Percentiles rank a stretch among this genome's conserved stretches.
Evolutionary conservation across 2,888 invertebrate species (phyloP).

Genomic region (Agapostemon virescens): DNA sequence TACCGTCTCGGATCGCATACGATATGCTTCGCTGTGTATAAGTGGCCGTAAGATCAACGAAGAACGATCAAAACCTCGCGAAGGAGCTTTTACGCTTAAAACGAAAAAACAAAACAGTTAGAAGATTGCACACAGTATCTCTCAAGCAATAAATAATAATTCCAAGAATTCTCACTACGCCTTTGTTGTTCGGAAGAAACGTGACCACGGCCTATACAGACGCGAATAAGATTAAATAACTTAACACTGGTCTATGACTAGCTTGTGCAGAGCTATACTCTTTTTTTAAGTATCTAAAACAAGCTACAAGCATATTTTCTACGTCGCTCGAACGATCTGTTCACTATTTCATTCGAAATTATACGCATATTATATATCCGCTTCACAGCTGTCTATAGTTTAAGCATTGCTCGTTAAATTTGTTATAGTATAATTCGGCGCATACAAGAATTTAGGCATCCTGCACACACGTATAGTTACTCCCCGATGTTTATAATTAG

Average conservation of each 20-base stretch:
- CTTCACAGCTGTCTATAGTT: neutral
- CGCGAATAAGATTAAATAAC: conserved; percentile 17
- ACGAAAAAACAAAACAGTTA: too few species aligned
- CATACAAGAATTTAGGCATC: conserved; percentile 25
- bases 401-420: conserved; percentile 12
- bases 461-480: conserved; percentile 9
- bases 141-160: neutral
- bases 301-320: conserved; percentile 7
- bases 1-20: neutral
- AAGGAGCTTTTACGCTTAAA: too few species aligned
- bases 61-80: conserved; percentile 6
- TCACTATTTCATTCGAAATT: neutral
- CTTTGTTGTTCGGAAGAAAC: neutral
- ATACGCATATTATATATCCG: neutral
- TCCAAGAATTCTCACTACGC: neutral
- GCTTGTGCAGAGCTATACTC: neutral
- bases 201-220: neutral
- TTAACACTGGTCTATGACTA: neutral
- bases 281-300: conserved; percentile 17
- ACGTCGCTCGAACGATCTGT: conserved; percentile 1
- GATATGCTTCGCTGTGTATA: neutral
- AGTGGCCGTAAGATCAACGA: conserved; percentile 1
- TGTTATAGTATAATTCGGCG: neutral
- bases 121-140: neutral
- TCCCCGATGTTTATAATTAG: conserved; percentile 11